Evolutionary conservation across 1,140 invertebrate genomes (phyloP), one percentile per base, ranked within the genome.

Genomic region (Bombus confusus): DNA sequence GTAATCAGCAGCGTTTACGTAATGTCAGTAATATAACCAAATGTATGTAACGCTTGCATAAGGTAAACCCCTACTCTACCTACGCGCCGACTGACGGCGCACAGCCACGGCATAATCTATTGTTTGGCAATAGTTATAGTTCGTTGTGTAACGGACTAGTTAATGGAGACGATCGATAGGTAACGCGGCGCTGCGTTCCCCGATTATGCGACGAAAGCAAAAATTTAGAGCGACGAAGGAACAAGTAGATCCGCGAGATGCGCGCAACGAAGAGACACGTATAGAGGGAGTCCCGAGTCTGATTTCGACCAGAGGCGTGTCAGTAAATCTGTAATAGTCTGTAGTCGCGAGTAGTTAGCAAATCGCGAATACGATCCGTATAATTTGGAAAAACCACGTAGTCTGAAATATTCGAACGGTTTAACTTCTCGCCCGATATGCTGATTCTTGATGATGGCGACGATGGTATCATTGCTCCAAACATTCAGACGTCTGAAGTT

Each of bases 21-120:
- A 94, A 94, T 92, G 74, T 79, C 87, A 87, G 88, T 94, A 94
- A 94, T 94, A 92, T 94, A 94, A 94, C 93, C 93, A 94, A 94
- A 94, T 94, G 93, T 94, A 94, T 94, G 93, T 94, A 94, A 94
- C 90, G 92, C 93, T 94, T 94, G 93, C 93, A 93, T 94, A 94
- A 94, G 93, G 86, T 83, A 91, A 69, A 85, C 85, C 89, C 86
- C 88, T 88, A 90, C 88, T 83, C 86, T 85, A 86, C 86, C 90
- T 88, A 88, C 87, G 80, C 87, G 84, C 43, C 78, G 25, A 76
- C 74, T 80, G 69, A 73, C 90, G 80, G 79, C 86, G 86, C 86
- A 86, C 83, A 86, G 76, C 80, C 89, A 85, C 89, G 90, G 85
- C 86, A 91, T 93, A 93, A 91, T 93, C 93, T 92, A 94, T 94